Base-by-base conservation (phyloP, 2,888 invertebrate species). In the Epistrophella euchroma region DNA sequence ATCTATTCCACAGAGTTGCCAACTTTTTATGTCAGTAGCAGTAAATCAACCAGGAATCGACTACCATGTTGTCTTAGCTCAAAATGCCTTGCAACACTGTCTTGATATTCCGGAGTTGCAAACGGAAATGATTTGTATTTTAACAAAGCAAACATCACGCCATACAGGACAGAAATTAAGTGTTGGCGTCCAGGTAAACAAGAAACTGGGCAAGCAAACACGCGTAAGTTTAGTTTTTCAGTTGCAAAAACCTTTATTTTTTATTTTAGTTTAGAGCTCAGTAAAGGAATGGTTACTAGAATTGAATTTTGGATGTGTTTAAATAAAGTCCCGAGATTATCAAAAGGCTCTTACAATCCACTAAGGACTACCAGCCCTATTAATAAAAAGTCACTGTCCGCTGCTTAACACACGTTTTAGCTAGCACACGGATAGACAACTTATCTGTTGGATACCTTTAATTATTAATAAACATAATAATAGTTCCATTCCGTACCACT, bases 31-130 rank as follows among this genome's bases (percentile, higher is more conserved):
- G 95, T 98, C 98, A 4, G 98, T 98, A 88, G 96, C 97, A 56
- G 97, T 99, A 89, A 98, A 98, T 93, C 97, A 97, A 90, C 97
- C 98, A 73, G 97, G 98, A 91, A 97, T 99, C 89, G 99, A 99
- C 93, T 98, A 98, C 93, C 99, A 99, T 93, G 98, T 99, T 90
- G 97, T 97, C 82, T 94, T 99, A 84, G 98, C 98, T 17, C 99
- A 99, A 94, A 98, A 98, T 93, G 97, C 98, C 40, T 94, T 99
- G 77, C 97, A 97, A 91, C 97, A 97, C 92, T 98, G 98, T 92
- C 94, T 99, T 84, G 97, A 97, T 90, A 96, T 96, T 92, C 94
- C 95, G 56, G 98, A 98, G 93, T 94, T 99, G 88, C 98, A 98
- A 92, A 96, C 98, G 91, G 99, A 99, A 94, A 95, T 99, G 91